phyloP scores from a whole-genome alignment of 2,888 invertebrate species.

The Dilophus febrilis region DNA sequence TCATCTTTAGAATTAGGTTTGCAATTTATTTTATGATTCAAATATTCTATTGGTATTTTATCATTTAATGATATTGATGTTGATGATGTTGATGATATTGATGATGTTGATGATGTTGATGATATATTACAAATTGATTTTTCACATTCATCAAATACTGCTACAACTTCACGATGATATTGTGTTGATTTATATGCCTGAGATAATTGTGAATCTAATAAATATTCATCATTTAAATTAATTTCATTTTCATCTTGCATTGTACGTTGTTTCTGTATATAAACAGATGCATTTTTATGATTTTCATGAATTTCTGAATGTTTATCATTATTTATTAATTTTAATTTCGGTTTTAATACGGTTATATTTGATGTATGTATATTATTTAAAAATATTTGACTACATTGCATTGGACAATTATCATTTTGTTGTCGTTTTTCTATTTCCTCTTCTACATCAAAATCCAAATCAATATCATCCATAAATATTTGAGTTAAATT shows the following conservation, averaged over 20 bases:
- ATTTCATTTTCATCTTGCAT: slow-evolving; percentile 3
- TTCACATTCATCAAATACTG: slow-evolving; percentile 34
- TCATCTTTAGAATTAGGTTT: too few relatives aligned
- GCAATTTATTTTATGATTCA: too few relatives aligned
- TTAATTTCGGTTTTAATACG: too few relatives aligned
- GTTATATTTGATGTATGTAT: too few relatives aligned
- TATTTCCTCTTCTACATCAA: not conserved
- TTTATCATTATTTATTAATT: too few relatives aligned
- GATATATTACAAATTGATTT: slow-evolving; percentile 31
- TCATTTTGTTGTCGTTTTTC: not conserved
- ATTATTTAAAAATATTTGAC: not conserved
- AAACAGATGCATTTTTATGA: not conserved
- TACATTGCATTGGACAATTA: not conserved
- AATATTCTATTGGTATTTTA: too few relatives aligned
- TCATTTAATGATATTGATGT: too few relatives aligned
- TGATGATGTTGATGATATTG: too few relatives aligned
- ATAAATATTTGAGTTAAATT: not conserved
- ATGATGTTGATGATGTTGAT: too few relatives aligned
- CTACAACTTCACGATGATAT: slow-evolving; percentile 27
- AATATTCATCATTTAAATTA: slow-evolving; percentile 11
- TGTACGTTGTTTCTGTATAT: slow-evolving; percentile 3
- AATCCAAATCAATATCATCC: not conserved
- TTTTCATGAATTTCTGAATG: not conserved
- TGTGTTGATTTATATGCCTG: slow-evolving; percentile 16
- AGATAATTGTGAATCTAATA: slow-evolving; percentile 16